Percentiles rank a stretch among this genome's conserved stretches.
Evolutionary conservation across 2,888 invertebrate genomes (phyloP).

Genomic region (Lathronympha strigana): DNA sequence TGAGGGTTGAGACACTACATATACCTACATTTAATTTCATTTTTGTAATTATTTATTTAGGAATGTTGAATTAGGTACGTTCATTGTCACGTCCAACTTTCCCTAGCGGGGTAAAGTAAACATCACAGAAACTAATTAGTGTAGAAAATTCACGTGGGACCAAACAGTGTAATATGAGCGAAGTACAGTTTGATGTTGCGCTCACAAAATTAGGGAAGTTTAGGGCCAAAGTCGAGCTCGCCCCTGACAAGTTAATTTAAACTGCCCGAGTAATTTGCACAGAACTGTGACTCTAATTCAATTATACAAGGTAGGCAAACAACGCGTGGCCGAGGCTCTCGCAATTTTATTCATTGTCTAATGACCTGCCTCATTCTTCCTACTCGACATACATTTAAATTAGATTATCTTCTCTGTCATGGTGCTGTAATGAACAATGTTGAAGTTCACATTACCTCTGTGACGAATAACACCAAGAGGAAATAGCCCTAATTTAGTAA

Average conservation of each 20-base stretch:
- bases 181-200: constrained; percentile 82
- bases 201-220: constrained; percentile 82
- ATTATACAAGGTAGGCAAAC: constrained; percentile 78
- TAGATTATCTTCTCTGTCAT: constrained; percentile 31
- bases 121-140: constrained; percentile 80
- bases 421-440: constrained; percentile 29
- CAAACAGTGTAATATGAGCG: constrained; percentile 76
- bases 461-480: not conserved
- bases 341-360: constrained; percentile 37
- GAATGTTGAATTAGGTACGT: constrained; percentile 37
- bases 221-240: constrained; percentile 78
- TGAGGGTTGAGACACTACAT: not conserved
- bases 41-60: constrained; percentile 27
- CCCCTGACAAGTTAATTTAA: constrained; percentile 81
- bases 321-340: constrained; percentile 52
- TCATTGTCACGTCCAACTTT: constrained; percentile 38
- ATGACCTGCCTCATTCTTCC: constrained; percentile 30
- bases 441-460: constrained; percentile 11
- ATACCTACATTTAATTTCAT: not conserved
- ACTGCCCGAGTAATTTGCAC: constrained; percentile 79
- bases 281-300: constrained; percentile 80
- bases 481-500: not conserved
- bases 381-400: constrained; percentile 19
- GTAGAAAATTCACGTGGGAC: constrained; percentile 82
- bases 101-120: constrained; percentile 63